These are phyloP conservation scores for Ophion obscuratus DNA, from an alignment of 2,888 invertebrate genomes.

Conservation along the genomic window DNA sequence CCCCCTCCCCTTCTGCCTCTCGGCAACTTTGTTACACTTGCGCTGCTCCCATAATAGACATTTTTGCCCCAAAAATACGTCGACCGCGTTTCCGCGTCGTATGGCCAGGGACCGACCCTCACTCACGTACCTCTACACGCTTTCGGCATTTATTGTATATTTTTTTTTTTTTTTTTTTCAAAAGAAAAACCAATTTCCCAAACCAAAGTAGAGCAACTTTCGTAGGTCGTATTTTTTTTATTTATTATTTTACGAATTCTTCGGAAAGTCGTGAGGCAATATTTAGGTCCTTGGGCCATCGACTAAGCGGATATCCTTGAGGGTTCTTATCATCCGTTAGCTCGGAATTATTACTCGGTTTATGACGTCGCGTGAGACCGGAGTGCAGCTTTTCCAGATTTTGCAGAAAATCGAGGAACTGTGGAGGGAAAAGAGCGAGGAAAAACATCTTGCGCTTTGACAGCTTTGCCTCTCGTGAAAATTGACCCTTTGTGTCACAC, in stretches of 20 bases:
- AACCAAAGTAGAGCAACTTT: slow-evolving; percentile 39
- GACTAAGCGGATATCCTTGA: background rate
- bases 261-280: slow-evolving; percentile 7
- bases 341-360: too few species aligned
- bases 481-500: too few species aligned
- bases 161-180: slow-evolving; percentile 41
- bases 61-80: slow-evolving; percentile 61
- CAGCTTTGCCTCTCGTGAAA: too few species aligned
- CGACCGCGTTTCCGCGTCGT: slow-evolving; percentile 10
- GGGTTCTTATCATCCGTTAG: background rate
- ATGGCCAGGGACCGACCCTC: background rate
- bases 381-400: too few species aligned
- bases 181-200: slow-evolving; percentile 27
- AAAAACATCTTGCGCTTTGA: too few species aligned
- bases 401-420: too few species aligned
- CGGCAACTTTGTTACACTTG: background rate
- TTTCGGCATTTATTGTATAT: slow-evolving; percentile 12
- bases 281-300: background rate
- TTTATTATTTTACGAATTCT: slow-evolving; percentile 52
- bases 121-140: background rate
- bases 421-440: too few species aligned
- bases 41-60: slow-evolving; percentile 6
- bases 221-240: slow-evolving; percentile 7
- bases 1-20: background rate
- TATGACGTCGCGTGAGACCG: too few species aligned